These are phyloP conservation scores for Limnothrissa miodon DNA, from an alignment of 2,113 vertebrate genomes.

Conservation along the genomic window DNA sequence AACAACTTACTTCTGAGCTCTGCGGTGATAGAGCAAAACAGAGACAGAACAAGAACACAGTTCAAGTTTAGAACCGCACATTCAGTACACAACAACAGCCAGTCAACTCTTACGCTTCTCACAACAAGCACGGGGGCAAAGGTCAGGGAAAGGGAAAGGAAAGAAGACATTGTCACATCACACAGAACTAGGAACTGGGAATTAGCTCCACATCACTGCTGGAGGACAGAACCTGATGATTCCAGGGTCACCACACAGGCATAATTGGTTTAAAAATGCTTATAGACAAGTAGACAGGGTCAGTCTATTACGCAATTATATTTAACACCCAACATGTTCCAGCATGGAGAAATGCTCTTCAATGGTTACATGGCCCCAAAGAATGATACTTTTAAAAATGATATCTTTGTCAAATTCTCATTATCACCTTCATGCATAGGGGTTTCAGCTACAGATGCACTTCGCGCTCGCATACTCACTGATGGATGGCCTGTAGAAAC, in stretches of 20 bases:
- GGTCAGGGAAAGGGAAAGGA: conserved; percentile 39
- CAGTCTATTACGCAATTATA: conserved; percentile 72
- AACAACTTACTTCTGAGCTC: conserved; percentile 90
- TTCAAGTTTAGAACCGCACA: conserved; percentile 70
- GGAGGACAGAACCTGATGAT: conserved; percentile 8
- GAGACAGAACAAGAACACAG: conserved; percentile 73
- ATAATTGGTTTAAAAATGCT: neutral
- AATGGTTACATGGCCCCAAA: neutral
- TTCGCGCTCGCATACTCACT: conserved; percentile 74
- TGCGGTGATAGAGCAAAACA: conserved; percentile 75
- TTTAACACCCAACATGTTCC: neutral
- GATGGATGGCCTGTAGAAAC: conserved; percentile 97
- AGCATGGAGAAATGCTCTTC: neutral
- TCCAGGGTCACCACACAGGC: conserved; percentile 27
- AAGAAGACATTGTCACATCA: conserved; percentile 37
- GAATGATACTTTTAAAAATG: neutral
- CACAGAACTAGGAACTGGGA: neutral
- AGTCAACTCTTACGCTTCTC: conserved; percentile 65
- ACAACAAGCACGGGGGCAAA: conserved; percentile 65
- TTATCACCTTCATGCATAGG: conserved; percentile 70
- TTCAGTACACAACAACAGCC: conserved; percentile 67
- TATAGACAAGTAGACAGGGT: neutral
- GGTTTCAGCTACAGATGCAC: neutral
- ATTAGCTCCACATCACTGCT: neutral
- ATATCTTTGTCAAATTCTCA: neutral